A percentile compares a stretch with the other conserved stretches of the same genome.
These are phyloP conservation scores for Gorsachius magnificus DNA, from an alignment of 2,797 vertebrate species.

Conservation along the genomic window DNA sequence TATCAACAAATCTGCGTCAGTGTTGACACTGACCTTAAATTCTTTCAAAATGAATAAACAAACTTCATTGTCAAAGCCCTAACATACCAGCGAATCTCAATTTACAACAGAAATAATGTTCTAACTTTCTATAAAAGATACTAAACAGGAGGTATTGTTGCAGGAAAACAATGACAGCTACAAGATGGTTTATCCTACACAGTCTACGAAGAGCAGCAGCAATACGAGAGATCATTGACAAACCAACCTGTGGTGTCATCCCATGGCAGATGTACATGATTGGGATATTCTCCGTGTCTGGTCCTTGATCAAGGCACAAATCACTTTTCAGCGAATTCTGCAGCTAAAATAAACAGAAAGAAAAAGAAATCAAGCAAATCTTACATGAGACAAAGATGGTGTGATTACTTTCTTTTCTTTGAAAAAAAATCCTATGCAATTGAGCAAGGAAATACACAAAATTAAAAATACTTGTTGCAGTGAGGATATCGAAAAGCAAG, in stretches of 20 bases:
- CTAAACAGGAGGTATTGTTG: not conserved
- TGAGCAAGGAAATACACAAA: not conserved
- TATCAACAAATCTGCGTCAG: not conserved
- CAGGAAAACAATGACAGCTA: not conserved
- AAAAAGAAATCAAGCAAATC: constrained; percentile 5
- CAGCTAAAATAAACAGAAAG: constrained; percentile 78
- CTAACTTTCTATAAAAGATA: not conserved
- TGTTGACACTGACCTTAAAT: not conserved
- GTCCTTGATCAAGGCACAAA: constrained; percentile 96
- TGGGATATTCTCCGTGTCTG: constrained; percentile 94
- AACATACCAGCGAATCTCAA: not conserved
- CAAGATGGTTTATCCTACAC: not conserved
- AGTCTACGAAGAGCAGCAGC: not conserved
- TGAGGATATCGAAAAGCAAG: not conserved
- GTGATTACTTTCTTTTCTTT: not conserved
- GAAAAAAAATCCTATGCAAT: not conserved
- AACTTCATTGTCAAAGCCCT: not conserved
- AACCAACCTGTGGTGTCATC: constrained; percentile 94
- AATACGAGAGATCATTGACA: not conserved
- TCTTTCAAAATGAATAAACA: not conserved
- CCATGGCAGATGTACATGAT: constrained; percentile 98
- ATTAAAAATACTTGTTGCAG: not conserved
- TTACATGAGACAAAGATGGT: not conserved
- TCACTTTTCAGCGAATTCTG: constrained; percentile 95
- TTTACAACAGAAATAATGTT: not conserved